phyloP scores from a whole-genome alignment of 2,797 vertebrate species.

The Mycteria americana region DNA sequence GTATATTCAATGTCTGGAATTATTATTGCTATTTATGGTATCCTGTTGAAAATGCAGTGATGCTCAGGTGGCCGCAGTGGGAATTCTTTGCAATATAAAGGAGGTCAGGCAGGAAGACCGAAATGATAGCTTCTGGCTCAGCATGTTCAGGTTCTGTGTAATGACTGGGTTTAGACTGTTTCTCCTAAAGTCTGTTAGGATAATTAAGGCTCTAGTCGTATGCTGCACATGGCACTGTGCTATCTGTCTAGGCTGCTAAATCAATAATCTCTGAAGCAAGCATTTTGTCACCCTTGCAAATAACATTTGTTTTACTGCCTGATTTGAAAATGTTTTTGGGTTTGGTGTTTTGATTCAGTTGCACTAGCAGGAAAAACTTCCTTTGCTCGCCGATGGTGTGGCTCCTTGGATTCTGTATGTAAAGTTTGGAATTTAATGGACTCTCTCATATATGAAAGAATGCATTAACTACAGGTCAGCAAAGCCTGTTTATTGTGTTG shows the following conservation, averaged over 20 bases:
- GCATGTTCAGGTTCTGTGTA: neutral
- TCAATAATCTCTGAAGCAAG: neutral
- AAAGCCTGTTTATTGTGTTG: conserved; percentile 33
- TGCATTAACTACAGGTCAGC: conserved; percentile 54
- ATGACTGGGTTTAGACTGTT: neutral
- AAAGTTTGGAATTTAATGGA: neutral
- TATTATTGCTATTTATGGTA: neutral
- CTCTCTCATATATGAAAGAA: conserved; percentile 33
- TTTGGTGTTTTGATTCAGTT: neutral
- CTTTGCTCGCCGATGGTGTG: neutral
- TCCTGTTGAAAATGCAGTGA: neutral
- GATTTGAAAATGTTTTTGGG: neutral
- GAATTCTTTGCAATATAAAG: neutral
- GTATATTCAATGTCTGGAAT: neutral
- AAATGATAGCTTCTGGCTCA: neutral
- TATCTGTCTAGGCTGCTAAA: neutral
- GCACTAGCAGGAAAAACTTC: neutral
- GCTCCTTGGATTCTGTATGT: neutral
- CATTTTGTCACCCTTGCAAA: neutral
- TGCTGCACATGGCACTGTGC: neutral
- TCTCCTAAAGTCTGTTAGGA: neutral
- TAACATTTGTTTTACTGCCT: neutral
- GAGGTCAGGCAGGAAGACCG: neutral
- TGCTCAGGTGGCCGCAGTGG: neutral
- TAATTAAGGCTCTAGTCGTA: neutral